Evolutionary conservation across 2,113 vertebrate genomes (phyloP).

Genomic region (Orycteropus afer): DNA sequence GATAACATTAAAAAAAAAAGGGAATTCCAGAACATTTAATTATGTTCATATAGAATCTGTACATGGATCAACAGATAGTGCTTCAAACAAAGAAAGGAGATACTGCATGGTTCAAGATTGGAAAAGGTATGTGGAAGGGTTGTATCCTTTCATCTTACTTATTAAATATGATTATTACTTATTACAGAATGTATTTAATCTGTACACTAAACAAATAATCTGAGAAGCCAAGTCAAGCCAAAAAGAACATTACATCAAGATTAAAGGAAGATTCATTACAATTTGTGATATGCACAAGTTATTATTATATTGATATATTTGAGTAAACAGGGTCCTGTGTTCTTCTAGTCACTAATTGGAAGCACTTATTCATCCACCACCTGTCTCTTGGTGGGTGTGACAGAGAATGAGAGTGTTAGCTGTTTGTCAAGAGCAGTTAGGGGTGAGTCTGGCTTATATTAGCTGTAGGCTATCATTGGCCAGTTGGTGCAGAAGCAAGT

Average conservation of each 20-base stretch:
- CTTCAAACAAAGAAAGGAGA: background rate
- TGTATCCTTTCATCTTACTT: background rate
- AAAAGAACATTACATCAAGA: background rate
- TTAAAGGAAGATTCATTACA: background rate
- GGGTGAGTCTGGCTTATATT: no score
- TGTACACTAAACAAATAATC: background rate
- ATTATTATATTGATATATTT: no score
- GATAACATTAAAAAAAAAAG: background rate
- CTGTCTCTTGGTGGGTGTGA: no score
- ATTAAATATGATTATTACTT: background rate
- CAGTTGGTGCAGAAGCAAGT: no score
- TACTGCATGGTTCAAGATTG: background rate
- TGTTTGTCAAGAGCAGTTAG: no score
- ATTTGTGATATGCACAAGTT: no score
- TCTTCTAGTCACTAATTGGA: no score
- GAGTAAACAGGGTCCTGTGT: no score
- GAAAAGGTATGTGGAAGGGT: background rate
- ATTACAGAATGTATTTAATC: background rate
- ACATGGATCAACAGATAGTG: background rate
- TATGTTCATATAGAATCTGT: background rate
- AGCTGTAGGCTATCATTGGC: no score
- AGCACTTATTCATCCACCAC: no score
- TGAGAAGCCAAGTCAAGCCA: background rate
- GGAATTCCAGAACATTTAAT: background rate
- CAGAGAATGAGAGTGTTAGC: no score